phyloP scores from a whole-genome alignment of 2,888 invertebrate species.

The Oxyteleia sp. region DNA sequence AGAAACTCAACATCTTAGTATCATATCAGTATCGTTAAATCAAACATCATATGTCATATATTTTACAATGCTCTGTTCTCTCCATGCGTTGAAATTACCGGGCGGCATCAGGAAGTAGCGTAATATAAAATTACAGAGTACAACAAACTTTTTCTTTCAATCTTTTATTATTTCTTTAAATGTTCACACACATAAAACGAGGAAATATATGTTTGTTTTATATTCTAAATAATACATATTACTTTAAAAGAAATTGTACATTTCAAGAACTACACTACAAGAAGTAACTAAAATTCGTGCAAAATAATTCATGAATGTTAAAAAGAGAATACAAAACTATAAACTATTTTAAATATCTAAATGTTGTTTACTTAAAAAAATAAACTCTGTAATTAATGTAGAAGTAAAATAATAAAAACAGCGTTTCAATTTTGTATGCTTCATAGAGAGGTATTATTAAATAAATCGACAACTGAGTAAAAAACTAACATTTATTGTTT shows the following conservation, averaged over 20 bases:
- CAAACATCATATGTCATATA: no score
- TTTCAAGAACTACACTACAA: no score
- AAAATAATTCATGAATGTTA: no score
- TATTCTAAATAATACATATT: no score
- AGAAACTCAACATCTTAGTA: no score
- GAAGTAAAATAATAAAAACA: not conserved
- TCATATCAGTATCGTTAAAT: no score
- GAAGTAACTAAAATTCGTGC: no score
- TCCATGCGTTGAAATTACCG: slow-evolving; percentile 45
- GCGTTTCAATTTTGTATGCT: not conserved
- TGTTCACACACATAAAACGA: not conserved
- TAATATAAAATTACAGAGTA: slow-evolving; percentile 21
- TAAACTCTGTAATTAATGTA: slow-evolving; percentile 43
- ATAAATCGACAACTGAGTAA: slow-evolving; percentile 11
- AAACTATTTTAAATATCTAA: no score
- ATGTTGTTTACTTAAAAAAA: slow-evolving; percentile 37
- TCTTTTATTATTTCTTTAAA: slow-evolving; percentile 2
- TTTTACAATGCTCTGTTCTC: no score
- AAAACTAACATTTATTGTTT: slow-evolving; percentile 60
- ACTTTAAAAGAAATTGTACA: no score
- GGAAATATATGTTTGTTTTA: no score
- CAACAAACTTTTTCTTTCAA: not conserved
- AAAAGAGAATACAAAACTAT: no score
- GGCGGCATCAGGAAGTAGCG: slow-evolving; percentile 16
- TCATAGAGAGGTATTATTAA: not conserved